Evolutionary conservation across 1,140 invertebrate genomes (phyloP), one percentile per base, ranked within the genome.

Genomic region (Pachyrhynchus sulphureomaculatus): DNA sequence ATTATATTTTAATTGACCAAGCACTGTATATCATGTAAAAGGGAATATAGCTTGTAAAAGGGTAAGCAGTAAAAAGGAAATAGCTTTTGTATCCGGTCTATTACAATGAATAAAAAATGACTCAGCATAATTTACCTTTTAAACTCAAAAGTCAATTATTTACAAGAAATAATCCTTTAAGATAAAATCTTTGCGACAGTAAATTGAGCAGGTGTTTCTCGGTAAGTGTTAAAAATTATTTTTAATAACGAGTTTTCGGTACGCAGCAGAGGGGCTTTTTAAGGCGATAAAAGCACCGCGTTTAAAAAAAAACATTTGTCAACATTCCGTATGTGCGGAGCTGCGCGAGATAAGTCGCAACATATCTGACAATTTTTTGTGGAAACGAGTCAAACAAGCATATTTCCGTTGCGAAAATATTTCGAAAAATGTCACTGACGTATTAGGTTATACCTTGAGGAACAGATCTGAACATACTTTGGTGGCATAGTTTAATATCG

Each of bases 401-500:
- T 71, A 70, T 66, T 64, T 70, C 54, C 56, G 49, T 49, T n/a
- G 57, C 60, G 55, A 70, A 70, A 72, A 68, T 69, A 70, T 60
- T 51, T 61, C 33, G 26, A 59, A 45, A 73, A 71, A 73, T 73
- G 72, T 73, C 72, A 73, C 72, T 72, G 68, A 71, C 61, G 71
- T 72, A 71, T 72, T 72, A 71, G 66, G 67, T 64, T 71, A 72
- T 72, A 71, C 63, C 53, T 47, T 56, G 48, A 68, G 62, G 52
- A 65, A 56, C 66, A 58, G 68, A 65, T 41, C 36, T 58, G 57
- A 66, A 71, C 71, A 73, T 74, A 73, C 68, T 70, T 70, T 64
- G 64, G 51, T 73, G 72, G 70, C 72, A 74, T 72, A 72, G 72
- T 74, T 74, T 72, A 72, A 74, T 74, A 72, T 70, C 61, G 62